Percentiles rank a stretch among this genome's conserved stretches.
Conservation (phyloP, 2,888 invertebrate species). For the Diplazon laetatorius region DNA sequence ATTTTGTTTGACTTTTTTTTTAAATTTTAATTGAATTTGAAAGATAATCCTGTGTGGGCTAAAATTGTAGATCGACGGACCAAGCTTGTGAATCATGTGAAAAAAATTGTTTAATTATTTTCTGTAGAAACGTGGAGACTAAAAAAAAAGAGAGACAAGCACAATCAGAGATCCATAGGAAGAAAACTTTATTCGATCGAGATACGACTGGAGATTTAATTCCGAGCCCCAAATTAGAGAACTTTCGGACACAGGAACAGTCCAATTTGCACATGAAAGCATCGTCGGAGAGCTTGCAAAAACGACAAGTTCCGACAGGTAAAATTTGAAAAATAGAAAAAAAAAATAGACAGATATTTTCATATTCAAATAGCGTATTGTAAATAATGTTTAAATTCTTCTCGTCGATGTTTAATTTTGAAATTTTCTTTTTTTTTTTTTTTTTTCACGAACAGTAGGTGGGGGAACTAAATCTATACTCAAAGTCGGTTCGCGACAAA, state of each 20-base stretch:
- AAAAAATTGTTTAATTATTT: neutral
- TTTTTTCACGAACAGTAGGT: neutral
- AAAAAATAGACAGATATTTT: neutral
- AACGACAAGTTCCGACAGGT: neutral
- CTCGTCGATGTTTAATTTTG: too few relatives aligned
- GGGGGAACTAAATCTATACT: constrained; percentile 18
- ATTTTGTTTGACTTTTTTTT: too few relatives aligned
- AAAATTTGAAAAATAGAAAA: neutral
- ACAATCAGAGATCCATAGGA: neutral
- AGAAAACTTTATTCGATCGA: constrained; percentile 25
- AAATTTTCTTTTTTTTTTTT: too few relatives aligned
- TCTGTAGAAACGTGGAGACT: constrained; percentile 42
- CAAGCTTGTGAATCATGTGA: neutral
- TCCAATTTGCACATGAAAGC: constrained; percentile 1
- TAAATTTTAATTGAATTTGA: too few relatives aligned
- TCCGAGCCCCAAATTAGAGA: constrained; percentile 37
- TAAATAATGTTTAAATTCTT: too few relatives aligned
- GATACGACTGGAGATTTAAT: constrained; percentile 36
- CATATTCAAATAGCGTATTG: too few relatives aligned
- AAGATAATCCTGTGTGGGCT: too few relatives aligned
- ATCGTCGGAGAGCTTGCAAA: constrained; percentile 6
- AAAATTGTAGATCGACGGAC: too few relatives aligned
- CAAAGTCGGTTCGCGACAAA: constrained; percentile 12
- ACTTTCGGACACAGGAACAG: constrained; percentile 23
- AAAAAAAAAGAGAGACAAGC: constrained; percentile 13